Evolutionary conservation across 1,140 invertebrate genomes (phyloP).

Genomic region (Calliphora vicina): DNA sequence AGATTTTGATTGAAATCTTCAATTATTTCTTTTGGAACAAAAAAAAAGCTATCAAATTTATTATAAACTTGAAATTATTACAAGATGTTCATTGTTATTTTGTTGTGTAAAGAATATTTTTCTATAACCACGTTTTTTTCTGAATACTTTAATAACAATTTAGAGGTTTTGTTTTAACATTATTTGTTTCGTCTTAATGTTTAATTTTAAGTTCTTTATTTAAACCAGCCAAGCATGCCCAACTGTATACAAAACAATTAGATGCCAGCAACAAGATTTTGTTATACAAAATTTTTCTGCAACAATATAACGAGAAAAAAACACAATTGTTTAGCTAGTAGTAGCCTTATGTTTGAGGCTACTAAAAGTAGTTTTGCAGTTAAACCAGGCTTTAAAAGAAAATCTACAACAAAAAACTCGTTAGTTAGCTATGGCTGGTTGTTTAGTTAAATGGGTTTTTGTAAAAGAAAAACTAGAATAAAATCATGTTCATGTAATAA

Average conservation of each 20-base stretch:
- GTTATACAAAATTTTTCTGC: neutral
- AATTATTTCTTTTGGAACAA: no score
- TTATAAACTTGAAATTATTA: no score
- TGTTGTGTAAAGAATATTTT: no score
- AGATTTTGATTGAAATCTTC: no score
- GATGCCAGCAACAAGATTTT: neutral
- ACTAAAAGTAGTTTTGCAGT: neutral
- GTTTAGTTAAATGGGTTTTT: neutral
- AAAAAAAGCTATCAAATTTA: no score
- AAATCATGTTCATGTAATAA: conserved; percentile 13
- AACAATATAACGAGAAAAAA: neutral
- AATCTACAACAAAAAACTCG: neutral
- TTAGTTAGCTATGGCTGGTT: neutral
- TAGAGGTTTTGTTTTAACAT: no score
- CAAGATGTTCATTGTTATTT: no score
- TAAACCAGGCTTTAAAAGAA: neutral
- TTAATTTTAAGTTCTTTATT: conserved; percentile 8
- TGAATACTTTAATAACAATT: no score
- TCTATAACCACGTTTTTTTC: no score
- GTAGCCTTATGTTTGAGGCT: neutral
- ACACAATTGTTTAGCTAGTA: neutral
- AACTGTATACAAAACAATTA: neutral
- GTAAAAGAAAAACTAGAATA: conserved; percentile 9
- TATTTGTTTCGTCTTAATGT: neutral
- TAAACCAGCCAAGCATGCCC: neutral